Conservation (phyloP, 2,113 vertebrate genomes). For the Mixornis gularis region DNA sequence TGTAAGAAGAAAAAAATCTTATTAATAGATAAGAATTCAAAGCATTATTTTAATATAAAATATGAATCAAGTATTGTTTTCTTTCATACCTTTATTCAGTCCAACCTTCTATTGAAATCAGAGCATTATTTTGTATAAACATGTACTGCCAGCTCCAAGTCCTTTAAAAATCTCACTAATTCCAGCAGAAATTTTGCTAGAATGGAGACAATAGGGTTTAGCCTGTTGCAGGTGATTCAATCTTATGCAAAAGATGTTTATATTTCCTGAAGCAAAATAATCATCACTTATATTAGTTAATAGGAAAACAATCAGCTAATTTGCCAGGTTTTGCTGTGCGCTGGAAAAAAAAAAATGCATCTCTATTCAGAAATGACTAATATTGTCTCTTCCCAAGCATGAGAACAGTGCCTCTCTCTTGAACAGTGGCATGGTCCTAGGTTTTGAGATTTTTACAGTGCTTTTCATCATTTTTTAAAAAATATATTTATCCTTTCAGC, state of each 20-base stretch:
- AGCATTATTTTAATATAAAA: background rate
- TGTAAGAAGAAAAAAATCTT: background rate
- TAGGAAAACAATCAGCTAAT: background rate
- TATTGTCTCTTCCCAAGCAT: background rate
- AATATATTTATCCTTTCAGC: background rate
- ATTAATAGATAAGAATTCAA: background rate
- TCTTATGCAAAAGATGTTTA: constrained; percentile 1
- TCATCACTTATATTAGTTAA: background rate
- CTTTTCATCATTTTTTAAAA: background rate
- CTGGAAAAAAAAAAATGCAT: background rate
- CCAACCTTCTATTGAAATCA: background rate
- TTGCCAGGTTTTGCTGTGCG: background rate
- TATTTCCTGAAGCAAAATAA: constrained; percentile 18
- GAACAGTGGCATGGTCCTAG: rapidly evolving
- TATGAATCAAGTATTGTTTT: background rate
- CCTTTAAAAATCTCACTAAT: background rate
- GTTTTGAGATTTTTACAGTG: background rate
- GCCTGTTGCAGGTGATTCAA: background rate
- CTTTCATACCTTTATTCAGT: background rate
- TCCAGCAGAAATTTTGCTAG: background rate
- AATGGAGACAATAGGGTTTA: background rate
- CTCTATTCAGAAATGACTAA: background rate
- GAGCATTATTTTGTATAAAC: background rate
- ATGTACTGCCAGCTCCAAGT: background rate
- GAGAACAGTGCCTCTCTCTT: background rate